phyloP scores from a whole-genome alignment of 92 coral and sea anemone species.

The Phenganax subtilis region DNA sequence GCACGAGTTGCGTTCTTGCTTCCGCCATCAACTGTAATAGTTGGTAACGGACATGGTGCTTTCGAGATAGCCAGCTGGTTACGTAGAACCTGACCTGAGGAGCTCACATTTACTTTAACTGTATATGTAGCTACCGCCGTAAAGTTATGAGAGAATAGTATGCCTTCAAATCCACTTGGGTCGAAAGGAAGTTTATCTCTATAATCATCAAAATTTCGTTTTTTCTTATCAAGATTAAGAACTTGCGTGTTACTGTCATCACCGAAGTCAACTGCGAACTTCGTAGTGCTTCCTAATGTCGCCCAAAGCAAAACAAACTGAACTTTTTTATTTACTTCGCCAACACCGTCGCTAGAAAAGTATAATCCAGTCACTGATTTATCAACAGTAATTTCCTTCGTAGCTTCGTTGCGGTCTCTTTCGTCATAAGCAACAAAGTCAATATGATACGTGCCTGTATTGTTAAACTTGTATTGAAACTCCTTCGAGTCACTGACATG shows the following conservation, averaged over 20 bases:
- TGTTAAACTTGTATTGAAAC: conserved; percentile 53
- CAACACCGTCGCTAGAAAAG: conserved; percentile 60
- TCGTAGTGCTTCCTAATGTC: conserved; percentile 58
- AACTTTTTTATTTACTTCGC: conserved; percentile 48
- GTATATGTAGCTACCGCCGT: conserved; percentile 34
- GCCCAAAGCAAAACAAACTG: conserved; percentile 70
- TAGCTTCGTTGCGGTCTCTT: background rate
- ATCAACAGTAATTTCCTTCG: conserved; percentile 33
- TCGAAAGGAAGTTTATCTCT: conserved; percentile 57
- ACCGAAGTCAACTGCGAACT: conserved; percentile 60
- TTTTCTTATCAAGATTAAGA: conserved; percentile 21
- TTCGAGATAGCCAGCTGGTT: conserved; percentile 57
- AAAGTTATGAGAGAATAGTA: conserved; percentile 52
- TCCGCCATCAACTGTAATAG: conserved; percentile 65
- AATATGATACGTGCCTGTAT: conserved; percentile 61
- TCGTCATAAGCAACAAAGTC: conserved; percentile 48
- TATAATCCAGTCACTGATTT: conserved; percentile 64
- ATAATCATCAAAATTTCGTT: conserved; percentile 9
- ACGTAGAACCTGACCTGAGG: conserved; percentile 43
- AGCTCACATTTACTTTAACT: conserved; percentile 53
- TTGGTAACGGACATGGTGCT: conserved; percentile 51
- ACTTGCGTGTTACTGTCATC: conserved; percentile 27
- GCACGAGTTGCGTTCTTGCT: conserved; percentile 38
- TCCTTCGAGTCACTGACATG: background rate
- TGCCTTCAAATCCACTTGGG: conserved; percentile 49